phyloP scores from a whole-genome alignment of 1,140 invertebrate genomes.

The Monomorium pharaonis region DNA sequence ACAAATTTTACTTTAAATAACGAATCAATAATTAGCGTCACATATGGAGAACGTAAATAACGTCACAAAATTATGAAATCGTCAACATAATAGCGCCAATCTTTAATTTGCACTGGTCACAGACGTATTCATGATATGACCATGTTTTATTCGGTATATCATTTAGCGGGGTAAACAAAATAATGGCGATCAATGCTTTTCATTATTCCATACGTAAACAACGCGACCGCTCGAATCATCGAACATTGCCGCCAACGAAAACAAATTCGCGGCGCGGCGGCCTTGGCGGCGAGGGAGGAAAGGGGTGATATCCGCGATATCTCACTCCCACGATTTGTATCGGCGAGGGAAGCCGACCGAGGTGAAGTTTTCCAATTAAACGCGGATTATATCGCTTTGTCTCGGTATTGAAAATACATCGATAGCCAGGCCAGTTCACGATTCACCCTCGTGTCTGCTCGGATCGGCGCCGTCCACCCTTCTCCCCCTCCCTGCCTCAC shows the following conservation, averaged over 20 bases:
- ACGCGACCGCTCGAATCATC: constrained; percentile 31
- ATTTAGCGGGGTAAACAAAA: constrained; percentile 48
- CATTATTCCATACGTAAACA: constrained; percentile 49
- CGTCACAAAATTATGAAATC: not conserved
- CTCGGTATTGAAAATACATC: constrained; percentile 84
- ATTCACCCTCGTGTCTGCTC: constrained; percentile 41
- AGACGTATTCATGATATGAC: not conserved
- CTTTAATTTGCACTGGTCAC: not conserved
- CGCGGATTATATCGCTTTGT: constrained; percentile 84
- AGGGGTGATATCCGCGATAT: constrained; percentile 53
- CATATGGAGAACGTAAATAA: not conserved
- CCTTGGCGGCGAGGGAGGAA: constrained; percentile 5
- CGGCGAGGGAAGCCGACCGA: constrained; percentile 65
- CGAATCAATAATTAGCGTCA: not conserved
- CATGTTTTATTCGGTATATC: constrained; percentile 46
- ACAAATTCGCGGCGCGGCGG: constrained; percentile 51
- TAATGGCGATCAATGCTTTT: constrained; percentile 47
- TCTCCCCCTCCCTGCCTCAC: too few species aligned
- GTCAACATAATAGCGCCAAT: not conserved
- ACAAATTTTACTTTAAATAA: not conserved
- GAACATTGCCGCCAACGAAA: constrained; percentile 40
- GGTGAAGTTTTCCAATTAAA: constrained; percentile 84
- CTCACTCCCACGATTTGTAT: constrained; percentile 71
- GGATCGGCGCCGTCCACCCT: constrained; percentile 43
- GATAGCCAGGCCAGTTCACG: constrained; percentile 72